Evolutionary conservation across 1,140 invertebrate genomes (phyloP), one percentile per base, ranked within the genome.

Genomic region (Drosophila subpulchrella): DNA sequence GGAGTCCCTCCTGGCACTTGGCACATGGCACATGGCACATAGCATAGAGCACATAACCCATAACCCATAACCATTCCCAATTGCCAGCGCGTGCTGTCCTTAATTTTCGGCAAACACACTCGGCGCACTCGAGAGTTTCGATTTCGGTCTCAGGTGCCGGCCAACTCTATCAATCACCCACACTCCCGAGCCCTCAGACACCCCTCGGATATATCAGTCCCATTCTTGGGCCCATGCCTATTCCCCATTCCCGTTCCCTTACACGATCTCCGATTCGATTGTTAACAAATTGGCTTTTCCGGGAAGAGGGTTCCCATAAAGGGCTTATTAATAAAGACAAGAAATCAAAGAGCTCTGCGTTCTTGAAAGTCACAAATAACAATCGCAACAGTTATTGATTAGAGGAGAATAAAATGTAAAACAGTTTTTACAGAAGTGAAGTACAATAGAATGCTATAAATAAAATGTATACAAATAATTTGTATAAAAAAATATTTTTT

Each of bases 31-130:
- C 20, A 60, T 67, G 42, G 24, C 65, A 46, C 41, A 59, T 60
- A 46, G 41, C 36, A 24, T 36, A 59, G 54, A 71, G 42, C 42
- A 7, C 42, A 60, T 73, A 58, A 51, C 68, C 59, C 55, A 59
- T 66, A 62, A 54, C 44, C 44, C 48, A 61, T 59, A 72, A 54
- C 75, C 54, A 67, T 73, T 75, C 59, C 57, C 44, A 72, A 62
- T 75, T 78, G 48, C 75, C 58, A 56, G 75, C 70, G 75, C 74
- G 79, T 82, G 72, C 76, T 58, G 78, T 53, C 83, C 78, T 89
- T 86, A 83, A 88, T 86, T 88, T 89, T 79, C 60, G 44, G 62
- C 82, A 86, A 70, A 78, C 80, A 82, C 74, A 65, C 63, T 41
- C 58, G 41, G 34, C 47, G 32, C 63, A 50, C 55, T 46, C 44